Percentiles rank a stretch among this genome's conserved stretches.
phyloP scores from a whole-genome alignment of 2,113 vertebrate genomes.

The Corydoras sp. region DNA sequence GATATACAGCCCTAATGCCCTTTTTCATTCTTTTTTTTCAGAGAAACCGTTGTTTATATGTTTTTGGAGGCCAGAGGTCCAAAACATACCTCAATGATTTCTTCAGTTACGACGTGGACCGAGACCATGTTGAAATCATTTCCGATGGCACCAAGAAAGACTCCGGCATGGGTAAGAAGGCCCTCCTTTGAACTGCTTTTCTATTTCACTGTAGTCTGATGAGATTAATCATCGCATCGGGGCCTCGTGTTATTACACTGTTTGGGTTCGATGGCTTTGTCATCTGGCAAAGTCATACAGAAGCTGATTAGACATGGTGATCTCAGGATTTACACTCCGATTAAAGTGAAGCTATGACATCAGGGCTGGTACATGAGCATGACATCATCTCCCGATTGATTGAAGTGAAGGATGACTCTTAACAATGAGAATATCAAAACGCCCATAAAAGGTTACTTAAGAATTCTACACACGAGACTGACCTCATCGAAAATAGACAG shows the following conservation, averaged over 20 bases:
- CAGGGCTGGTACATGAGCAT: slow-evolving; percentile 72
- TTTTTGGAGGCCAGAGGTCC: slow-evolving; percentile 94
- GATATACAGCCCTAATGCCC: too few species aligned
- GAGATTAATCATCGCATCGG: too few species aligned
- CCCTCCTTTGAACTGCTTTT: neutral
- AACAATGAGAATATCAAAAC: neutral
- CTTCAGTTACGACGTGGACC: slow-evolving; percentile 97
- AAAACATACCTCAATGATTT: slow-evolving; percentile 99
- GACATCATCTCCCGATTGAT: neutral
- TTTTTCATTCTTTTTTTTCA: slow-evolving; percentile 40
- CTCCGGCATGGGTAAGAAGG: slow-evolving; percentile 91
- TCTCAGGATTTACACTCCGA: neutral
- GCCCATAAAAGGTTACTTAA: slow-evolving; percentile 15
- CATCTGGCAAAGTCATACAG: neutral
- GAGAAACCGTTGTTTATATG: slow-evolving; percentile 96
- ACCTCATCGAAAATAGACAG: slow-evolving; percentile 34
- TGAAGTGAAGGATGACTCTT: neutral
- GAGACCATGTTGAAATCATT: slow-evolving; percentile 95
- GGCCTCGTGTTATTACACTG: neutral
- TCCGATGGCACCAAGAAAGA: slow-evolving; percentile 98
- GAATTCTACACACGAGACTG: slow-evolving; percentile 24
- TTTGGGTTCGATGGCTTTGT: neutral
- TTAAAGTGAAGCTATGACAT: neutral
- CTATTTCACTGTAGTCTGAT: too few species aligned
- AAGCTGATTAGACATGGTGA: neutral